Evolutionary conservation across 2,797 vertebrate species (phyloP), one percentile per base, ranked within the genome.

Genomic region (Peromyscus attwateri): DNA sequence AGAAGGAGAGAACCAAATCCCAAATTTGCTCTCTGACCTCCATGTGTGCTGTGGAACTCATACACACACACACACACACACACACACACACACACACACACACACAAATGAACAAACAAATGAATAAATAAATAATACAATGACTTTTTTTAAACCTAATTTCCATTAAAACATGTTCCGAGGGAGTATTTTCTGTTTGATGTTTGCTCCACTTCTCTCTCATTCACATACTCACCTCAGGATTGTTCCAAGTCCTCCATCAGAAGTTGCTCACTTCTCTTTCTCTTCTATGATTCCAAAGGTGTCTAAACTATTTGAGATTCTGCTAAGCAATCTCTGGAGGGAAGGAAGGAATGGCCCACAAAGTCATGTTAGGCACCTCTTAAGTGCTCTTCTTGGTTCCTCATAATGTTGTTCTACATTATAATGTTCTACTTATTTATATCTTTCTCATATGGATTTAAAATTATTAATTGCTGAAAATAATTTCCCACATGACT

Each of bases 251-350:
- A 94, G 40, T 12, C 23, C 16, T 87, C n/a, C 4, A 43, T 43
- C 40, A 91, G 77, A 92, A 96, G 49, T 70, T 84, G 40, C n/a
- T 82, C 84, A 79, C 4, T 23, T 82, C 84, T 75, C 4, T 23
- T 60, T 73, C 23, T 95, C 16, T 87, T 25, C 21, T 84, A 60
- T 57, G 49, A 88, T 87, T 95, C 43, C 94, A 37, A 91, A 71
- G 70, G 80, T 94, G 2, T 4, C 68, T 77, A 52, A 79, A 60
- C 13, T 68, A 77, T 79, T 52, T 75, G 77, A 89, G 31, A 46
- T 89, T 96, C 25, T 91, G 37, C 6, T 83, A 73, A 66, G 64
- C 29, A n/a, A 19, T 91, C 40, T 19, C 4, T 49, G 37, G 52
- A 57, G n/a, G 43, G 19, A 55, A 1, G 23, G 25, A 17, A 6